A percentile compares a stretch with the other conserved stretches of the same genome.
These are phyloP conservation scores for Zootermopsis nevadensis DNA, from an alignment of 2,888 invertebrate species.

Conservation along the genomic window DNA sequence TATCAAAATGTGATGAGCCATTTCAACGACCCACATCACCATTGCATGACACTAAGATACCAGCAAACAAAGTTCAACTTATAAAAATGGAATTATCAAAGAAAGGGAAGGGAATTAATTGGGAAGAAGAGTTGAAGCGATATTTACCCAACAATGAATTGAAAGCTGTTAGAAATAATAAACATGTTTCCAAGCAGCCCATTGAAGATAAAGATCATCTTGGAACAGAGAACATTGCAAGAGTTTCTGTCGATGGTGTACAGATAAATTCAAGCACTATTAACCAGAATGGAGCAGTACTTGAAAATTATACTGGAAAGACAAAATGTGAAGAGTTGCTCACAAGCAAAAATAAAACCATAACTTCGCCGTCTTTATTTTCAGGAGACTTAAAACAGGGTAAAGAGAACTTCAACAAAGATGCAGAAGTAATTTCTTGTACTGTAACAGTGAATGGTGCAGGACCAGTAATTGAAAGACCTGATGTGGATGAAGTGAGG, in stretches of 20 bases:
- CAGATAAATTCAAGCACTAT: slow-evolving; percentile 47
- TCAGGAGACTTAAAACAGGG: slow-evolving; percentile 51
- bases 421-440: not conserved
- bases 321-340: slow-evolving; percentile 34
- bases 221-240: slow-evolving; percentile 58
- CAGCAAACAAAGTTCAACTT: slow-evolving; percentile 18
- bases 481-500: slow-evolving; percentile 59
- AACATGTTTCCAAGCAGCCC: slow-evolving; percentile 26
- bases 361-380: slow-evolving; percentile 47
- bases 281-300: slow-evolving; percentile 42
- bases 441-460: not conserved
- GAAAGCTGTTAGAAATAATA: not conserved
- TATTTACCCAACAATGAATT: slow-evolving; percentile 53
- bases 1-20: slow-evolving; percentile 16
- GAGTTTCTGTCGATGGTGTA: slow-evolving; percentile 34
- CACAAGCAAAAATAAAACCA: not conserved
- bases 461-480: slow-evolving; percentile 32
- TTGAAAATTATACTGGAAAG: not conserved
- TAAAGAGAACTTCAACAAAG: slow-evolving; percentile 42
- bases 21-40: slow-evolving; percentile 35
- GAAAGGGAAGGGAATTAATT: slow-evolving; percentile 52
- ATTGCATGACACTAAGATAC: slow-evolving; percentile 21
- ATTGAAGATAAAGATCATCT: slow-evolving; percentile 15
- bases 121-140: slow-evolving; percentile 57
- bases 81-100: slow-evolving; percentile 23